These are phyloP conservation scores for Bos javanicus DNA, from an alignment of 2,113 vertebrate species.

Conservation along the genomic window DNA sequence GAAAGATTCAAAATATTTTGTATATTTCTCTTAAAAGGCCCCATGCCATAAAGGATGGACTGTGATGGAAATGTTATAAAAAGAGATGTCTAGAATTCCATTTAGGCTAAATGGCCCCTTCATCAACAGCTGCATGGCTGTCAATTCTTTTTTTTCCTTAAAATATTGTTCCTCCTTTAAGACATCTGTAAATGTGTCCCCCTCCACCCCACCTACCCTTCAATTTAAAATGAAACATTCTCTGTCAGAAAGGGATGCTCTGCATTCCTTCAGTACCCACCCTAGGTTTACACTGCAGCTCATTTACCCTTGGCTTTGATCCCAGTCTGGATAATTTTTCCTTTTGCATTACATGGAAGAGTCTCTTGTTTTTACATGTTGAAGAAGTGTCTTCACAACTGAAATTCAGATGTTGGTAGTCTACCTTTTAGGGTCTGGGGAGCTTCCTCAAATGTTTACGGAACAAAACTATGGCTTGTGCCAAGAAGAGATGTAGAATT, in stretches of 20 bases:
- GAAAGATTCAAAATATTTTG: not conserved
- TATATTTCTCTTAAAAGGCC: constrained; percentile 7
- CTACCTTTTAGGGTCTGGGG: not conserved
- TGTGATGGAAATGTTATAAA: not conserved
- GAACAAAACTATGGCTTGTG: not conserved
- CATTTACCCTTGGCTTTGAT: constrained; percentile 31
- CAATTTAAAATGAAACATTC: not conserved
- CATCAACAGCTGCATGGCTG: not conserved
- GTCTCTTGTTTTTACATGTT: constrained; percentile 31
- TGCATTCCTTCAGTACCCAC: constrained; percentile 49
- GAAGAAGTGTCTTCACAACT: not conserved
- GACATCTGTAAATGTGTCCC: not conserved
- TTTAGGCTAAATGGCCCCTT: not conserved
- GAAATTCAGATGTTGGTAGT: not conserved
- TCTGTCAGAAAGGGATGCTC: constrained; percentile 16
- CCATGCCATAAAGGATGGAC: not conserved
- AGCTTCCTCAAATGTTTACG: not conserved
- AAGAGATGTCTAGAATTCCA: not conserved
- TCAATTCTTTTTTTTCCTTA: not conserved
- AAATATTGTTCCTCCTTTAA: not conserved
- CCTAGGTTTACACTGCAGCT: constrained; percentile 15
- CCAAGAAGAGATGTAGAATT: not conserved
- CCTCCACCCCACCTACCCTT: not conserved
- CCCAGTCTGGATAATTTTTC: constrained; percentile 40
- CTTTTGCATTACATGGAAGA: constrained; percentile 17